A percentile compares a stretch with the other conserved stretches of the same genome.
phyloP scores from a whole-genome alignment of 2,888 invertebrate species.

The Drosophila anomelani region DNA sequence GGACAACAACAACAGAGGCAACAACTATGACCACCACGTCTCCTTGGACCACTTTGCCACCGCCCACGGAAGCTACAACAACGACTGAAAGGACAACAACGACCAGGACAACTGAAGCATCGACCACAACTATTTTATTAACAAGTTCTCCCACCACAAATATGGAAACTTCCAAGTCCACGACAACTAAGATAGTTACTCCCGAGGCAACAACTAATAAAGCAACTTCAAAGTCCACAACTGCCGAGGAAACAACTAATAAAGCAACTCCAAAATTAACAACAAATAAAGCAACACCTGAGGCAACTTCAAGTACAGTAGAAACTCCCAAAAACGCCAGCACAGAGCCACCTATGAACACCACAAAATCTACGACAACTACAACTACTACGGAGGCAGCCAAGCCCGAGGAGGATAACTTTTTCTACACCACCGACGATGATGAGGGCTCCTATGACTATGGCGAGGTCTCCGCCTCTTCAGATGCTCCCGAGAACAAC shows the following conservation, averaged over 20 bases:
- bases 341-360: not conserved
- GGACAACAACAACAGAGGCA: slow-evolving; percentile 17
- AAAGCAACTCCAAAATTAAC: slow-evolving; percentile 11
- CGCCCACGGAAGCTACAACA: slow-evolving; percentile 31
- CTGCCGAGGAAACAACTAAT: slow-evolving; percentile 27
- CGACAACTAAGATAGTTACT: slow-evolving; percentile 35
- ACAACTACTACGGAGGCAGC: slow-evolving; percentile 56
- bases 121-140: slow-evolving; percentile 15
- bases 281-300: slow-evolving; percentile 14
- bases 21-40: slow-evolving; percentile 27
- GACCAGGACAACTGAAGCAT: slow-evolving; percentile 12
- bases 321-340: not conserved
- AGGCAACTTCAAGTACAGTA: not conserved
- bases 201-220: slow-evolving; percentile 10
- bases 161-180: slow-evolving; percentile 1
- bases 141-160: slow-evolving; percentile 26
- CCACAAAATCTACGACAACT: slow-evolving; percentile 47
- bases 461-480: slow-evolving; percentile 55
- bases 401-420: slow-evolving; percentile 19
- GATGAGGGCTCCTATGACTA: slow-evolving; percentile 65
- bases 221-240: not conserved
- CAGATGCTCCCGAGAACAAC: slow-evolving; percentile 69
- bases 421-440: slow-evolving; percentile 49
- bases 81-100: slow-evolving; percentile 18
- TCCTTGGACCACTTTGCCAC: slow-evolving; percentile 19